Base-by-base conservation (phyloP, 2,797 vertebrate species). In the Chiroxiphia lanceolata region DNA sequence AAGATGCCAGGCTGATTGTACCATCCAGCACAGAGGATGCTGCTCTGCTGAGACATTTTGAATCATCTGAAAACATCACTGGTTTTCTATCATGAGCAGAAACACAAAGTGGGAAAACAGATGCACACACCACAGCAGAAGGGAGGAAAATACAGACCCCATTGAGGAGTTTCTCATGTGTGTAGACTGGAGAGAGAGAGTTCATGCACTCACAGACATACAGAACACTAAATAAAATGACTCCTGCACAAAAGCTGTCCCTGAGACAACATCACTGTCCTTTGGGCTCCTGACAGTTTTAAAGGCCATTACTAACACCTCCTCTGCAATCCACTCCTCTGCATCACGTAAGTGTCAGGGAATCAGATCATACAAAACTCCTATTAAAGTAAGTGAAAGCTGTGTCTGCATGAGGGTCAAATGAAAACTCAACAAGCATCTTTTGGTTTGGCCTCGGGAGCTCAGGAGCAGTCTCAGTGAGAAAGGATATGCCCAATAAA, bases 301-400 rank as follows among this genome's bases (percentile, higher is more conserved):
- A 89, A 96, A 75, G 27, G 38, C 53, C 65, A 56, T 87, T 94
- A 70, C 60, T 79, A 93, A 92, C 59, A 95, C 76, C 56, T 92
- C 80, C 79, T 74, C 54, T 68, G 48, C 67, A 61, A 61, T 74
- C 67, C 78, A 45, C 79, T 83, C 48, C 72, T 68, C 79, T 77
- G 53, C 64, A 77, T 84, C 85, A 45, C 12, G 19, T 83, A 81
- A 95, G 85, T 80, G 40, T 84, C 29, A 15, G 31, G 47, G 26
- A 76, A 65, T 59, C 13, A 38, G 36, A 79, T 90, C 36, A 85
- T 82, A 60, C 8, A 83, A 93, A 93, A 80, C 12, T 85, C 56
- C 23, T 18, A 64, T 90, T 94, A 82, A 90, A 87, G 34, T 53
- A 77, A 93, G 88, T 90, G 17, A 61, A 87, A 77, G 15, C 64